Percentiles rank a stretch among this genome's conserved stretches.
Evolutionary conservation across 2,113 vertebrate species (phyloP).

Genomic region (Muntiacus reevesi): DNA sequence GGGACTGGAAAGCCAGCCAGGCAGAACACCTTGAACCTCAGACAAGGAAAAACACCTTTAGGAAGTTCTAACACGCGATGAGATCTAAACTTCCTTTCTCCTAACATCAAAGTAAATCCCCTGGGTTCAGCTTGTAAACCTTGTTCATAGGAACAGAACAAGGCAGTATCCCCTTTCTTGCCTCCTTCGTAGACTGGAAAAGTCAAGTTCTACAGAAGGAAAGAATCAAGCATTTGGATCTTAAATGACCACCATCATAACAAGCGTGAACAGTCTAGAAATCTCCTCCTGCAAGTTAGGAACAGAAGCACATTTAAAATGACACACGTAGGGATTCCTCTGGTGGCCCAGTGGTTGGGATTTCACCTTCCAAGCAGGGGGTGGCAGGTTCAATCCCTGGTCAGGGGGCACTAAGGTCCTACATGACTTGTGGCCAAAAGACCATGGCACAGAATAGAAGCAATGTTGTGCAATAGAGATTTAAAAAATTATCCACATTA

Average conservation of each 20-base stretch:
- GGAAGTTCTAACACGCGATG: neutral
- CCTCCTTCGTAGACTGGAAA: neutral
- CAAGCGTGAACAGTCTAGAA: neutral
- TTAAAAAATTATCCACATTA: neutral
- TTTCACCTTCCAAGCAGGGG: neutral
- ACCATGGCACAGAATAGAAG: neutral
- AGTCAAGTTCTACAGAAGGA: neutral
- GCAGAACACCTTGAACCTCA: neutral
- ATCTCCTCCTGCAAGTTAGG: neutral
- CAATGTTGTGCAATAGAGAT: neutral
- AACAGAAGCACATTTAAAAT: neutral
- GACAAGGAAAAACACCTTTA: neutral
- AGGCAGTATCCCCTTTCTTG: neutral
- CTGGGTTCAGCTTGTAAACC: neutral
- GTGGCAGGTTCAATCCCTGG: rapidly evolving
- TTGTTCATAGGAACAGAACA: neutral
- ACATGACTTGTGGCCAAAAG: neutral
- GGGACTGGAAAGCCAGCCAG: neutral
- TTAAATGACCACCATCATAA: neutral
- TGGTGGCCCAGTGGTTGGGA: neutral
- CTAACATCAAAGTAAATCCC: neutral
- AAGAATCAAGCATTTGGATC: neutral
- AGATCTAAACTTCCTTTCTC: neutral
- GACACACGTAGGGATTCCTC: neutral
- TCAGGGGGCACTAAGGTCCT: neutral